Percentiles rank a stretch among this genome's conserved stretches.
phyloP scores from a whole-genome alignment of 2,888 invertebrate species.

The Orthonychiurus folsomi region DNA sequence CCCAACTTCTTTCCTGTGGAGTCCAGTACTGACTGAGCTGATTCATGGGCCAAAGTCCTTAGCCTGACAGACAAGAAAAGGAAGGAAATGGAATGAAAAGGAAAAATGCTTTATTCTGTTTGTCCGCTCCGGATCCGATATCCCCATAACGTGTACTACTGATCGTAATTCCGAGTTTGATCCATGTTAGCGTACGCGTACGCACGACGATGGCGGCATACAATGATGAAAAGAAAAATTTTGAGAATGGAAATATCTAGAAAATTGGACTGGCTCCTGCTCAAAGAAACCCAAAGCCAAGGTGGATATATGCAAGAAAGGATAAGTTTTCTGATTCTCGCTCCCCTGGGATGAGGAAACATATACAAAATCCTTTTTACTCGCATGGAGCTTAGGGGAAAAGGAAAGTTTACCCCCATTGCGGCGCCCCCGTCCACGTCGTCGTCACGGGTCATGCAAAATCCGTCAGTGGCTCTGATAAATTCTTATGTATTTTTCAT shows the following conservation, averaged over 20 bases:
- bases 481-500: no score
- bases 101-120: not conserved
- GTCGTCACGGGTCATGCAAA: no score
- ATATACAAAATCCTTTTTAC: not conserved
- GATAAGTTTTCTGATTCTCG: slow-evolving; percentile 1
- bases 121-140: not conserved
- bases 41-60: no score
- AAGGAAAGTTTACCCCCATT: not conserved
- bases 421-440: no score
- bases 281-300: not conserved
- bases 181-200: not conserved
- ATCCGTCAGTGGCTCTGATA: no score
- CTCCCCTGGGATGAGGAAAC: not conserved
- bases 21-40: no score
- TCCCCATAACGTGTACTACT: not conserved
- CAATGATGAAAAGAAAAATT: slow-evolving; percentile 1
- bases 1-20: no score
- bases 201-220: not conserved
- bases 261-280: not conserved
- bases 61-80: no score
- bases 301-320: not conserved
- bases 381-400: no score
- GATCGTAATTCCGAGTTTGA: not conserved
- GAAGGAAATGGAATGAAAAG: not conserved
- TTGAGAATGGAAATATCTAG: not conserved